Evolutionary conservation across 1,140 invertebrate genomes (phyloP).

Genomic region (Zaprionus kolodkinae): DNA sequence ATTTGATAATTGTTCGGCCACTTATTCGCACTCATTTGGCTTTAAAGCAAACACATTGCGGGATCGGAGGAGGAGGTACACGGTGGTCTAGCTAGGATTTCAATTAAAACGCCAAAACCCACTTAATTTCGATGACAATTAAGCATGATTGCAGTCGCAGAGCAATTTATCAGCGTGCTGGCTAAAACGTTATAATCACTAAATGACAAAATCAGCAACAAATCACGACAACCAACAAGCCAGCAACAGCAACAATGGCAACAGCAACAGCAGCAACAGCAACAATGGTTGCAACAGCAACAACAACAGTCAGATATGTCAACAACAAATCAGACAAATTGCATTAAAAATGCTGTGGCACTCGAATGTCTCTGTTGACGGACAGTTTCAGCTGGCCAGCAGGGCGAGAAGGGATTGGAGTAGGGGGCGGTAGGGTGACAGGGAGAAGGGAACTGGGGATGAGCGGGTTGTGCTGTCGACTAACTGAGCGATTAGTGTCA

Average conservation of each 20-base stretch:
- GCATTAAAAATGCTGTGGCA: conserved; percentile 82
- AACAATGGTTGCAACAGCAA: no score
- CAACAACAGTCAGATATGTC: conserved; percentile 51
- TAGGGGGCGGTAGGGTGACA: neutral
- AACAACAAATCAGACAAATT: conserved; percentile 83
- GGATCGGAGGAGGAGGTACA: neutral
- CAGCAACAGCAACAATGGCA: conserved; percentile 41
- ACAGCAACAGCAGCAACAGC: conserved; percentile 36
- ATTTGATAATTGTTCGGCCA: conserved; percentile 28
- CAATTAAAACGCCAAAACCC: conserved; percentile 80
- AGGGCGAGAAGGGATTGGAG: neutral
- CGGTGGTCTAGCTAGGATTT: conserved; percentile 44
- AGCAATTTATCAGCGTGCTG: conserved; percentile 25
- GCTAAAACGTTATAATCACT: conserved; percentile 72
- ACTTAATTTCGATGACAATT: conserved; percentile 83
- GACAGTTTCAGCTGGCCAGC: conserved; percentile 53
- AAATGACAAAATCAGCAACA: conserved; percentile 83
- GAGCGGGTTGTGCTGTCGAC: conserved; percentile 23
- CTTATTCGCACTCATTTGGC: conserved; percentile 48
- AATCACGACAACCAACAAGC: conserved; percentile 76
- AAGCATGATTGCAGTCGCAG: conserved; percentile 56
- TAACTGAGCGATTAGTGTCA: conserved; percentile 82
- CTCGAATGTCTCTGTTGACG: conserved; percentile 69
- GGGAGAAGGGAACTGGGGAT: neutral
- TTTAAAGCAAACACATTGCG: conserved; percentile 49